Evolutionary conservation across 2,797 vertebrate genomes (phyloP).

Genomic region (Florisuga fusca): DNA sequence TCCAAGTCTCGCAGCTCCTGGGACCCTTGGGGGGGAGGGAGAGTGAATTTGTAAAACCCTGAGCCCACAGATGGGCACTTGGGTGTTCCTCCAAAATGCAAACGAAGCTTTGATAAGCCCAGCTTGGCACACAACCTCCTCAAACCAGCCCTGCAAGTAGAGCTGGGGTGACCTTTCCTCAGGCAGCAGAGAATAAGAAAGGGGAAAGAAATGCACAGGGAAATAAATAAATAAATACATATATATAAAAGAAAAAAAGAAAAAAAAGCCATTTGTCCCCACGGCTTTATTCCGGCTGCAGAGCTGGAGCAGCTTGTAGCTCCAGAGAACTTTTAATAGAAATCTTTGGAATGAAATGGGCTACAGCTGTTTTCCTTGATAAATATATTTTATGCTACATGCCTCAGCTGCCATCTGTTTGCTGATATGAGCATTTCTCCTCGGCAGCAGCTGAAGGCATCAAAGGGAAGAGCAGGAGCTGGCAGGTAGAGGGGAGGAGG

Average conservation of each 20-base stretch:
- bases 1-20: not conserved
- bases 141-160: not conserved
- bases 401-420: conserved; percentile 84
- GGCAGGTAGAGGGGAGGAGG: conserved; percentile 66
- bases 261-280: conserved; percentile 55
- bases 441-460: conserved; percentile 74
- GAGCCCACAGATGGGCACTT: rapidly evolving
- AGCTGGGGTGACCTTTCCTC: not conserved
- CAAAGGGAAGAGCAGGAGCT: conserved; percentile 70
- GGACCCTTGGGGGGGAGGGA: not conserved
- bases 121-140: too few species aligned
- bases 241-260: not conserved
- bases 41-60: not conserved
- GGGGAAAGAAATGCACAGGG: not conserved
- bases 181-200: not conserved
- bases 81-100: rapidly evolving
- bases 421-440: conserved; percentile 82
- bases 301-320: conserved; percentile 72
- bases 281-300: conserved; percentile 65
- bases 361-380: conserved; percentile 86
- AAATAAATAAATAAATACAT: too few species aligned
- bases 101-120: not conserved
- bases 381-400: conserved; percentile 86
- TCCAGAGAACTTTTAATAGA: conserved; percentile 84
- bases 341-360: conserved; percentile 81